Conservation (phyloP, 1,140 invertebrate species). For the Aleiodes sp. region DNA sequence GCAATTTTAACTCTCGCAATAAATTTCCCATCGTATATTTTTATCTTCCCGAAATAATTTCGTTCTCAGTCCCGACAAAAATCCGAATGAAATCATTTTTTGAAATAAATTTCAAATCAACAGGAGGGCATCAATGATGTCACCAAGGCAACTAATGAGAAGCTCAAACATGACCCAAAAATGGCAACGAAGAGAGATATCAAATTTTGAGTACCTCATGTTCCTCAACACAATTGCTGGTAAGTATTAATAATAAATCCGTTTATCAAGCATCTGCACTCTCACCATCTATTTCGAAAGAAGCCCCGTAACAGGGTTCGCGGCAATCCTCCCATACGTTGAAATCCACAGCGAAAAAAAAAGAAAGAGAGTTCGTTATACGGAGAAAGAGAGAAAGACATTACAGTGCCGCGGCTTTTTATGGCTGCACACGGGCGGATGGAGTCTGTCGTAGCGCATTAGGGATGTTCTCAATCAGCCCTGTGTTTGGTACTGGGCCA, state of each 20-base stretch:
- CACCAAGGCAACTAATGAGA: slow-evolving; percentile 95
- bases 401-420: slow-evolving; percentile 40
- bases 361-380: background rate
- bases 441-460: slow-evolving; percentile 63
- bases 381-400: slow-evolving; percentile 24
- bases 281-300: background rate
- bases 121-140: slow-evolving; percentile 97
- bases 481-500: slow-evolving; percentile 49
- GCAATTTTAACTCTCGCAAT: background rate
- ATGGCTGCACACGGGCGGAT: slow-evolving; percentile 60
- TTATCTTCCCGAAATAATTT: too few relatives aligned
- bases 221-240: slow-evolving; percentile 99
- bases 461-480: slow-evolving; percentile 67
- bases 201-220: slow-evolving; percentile 99
- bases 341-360: background rate
- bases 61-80: too few relatives aligned
- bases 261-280: background rate
- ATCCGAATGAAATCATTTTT: background rate
- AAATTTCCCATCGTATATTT: background rate
- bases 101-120: slow-evolving; percentile 46
- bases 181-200: slow-evolving; percentile 98
- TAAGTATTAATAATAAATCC: slow-evolving; percentile 63
- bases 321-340: background rate
- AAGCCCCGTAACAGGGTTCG: background rate
- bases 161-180: slow-evolving; percentile 99